These are phyloP conservation scores for Iselma pallidipennis DNA, from an alignment of 2,888 invertebrate genomes.

Conservation along the genomic window DNA sequence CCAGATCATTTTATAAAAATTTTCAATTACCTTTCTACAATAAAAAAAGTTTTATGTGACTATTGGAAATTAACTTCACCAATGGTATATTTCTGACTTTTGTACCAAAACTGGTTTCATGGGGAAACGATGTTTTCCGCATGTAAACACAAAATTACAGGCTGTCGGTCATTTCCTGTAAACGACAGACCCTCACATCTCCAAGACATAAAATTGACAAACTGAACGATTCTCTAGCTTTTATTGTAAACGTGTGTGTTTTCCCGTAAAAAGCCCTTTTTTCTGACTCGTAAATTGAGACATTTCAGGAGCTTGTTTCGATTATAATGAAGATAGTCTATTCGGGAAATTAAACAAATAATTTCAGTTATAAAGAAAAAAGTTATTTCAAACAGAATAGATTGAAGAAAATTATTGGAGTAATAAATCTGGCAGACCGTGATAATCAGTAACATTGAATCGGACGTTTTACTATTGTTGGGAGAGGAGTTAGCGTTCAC, in stretches of 20 bases:
- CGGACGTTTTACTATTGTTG: neutral
- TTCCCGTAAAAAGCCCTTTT: too few species aligned
- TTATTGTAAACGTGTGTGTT: too few species aligned
- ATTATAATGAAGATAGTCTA: neutral
- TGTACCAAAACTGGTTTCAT: neutral
- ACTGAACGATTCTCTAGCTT: too few species aligned
- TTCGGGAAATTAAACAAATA: neutral
- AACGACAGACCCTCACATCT: neutral
- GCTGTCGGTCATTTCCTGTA: neutral
- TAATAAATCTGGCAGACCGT: constrained; percentile 19
- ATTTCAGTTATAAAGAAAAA: neutral
- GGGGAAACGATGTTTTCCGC: neutral
- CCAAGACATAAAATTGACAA: too few species aligned
- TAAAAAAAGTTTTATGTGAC: too few species aligned
- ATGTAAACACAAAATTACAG: neutral
- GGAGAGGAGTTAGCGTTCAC: neutral
- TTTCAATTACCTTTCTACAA: neutral
- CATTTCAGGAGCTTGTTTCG: neutral
- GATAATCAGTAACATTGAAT: constrained; percentile 20
- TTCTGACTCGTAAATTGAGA: too few species aligned
- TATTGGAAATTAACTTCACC: too few species aligned
- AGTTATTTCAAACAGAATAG: neutral
- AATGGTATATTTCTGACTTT: neutral
- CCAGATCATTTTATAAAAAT: neutral
- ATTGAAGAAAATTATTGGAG: constrained; percentile 12